Evolutionary conservation across 2,797 vertebrate genomes (phyloP).

Genomic region (Rhinogobio ventralis): DNA sequence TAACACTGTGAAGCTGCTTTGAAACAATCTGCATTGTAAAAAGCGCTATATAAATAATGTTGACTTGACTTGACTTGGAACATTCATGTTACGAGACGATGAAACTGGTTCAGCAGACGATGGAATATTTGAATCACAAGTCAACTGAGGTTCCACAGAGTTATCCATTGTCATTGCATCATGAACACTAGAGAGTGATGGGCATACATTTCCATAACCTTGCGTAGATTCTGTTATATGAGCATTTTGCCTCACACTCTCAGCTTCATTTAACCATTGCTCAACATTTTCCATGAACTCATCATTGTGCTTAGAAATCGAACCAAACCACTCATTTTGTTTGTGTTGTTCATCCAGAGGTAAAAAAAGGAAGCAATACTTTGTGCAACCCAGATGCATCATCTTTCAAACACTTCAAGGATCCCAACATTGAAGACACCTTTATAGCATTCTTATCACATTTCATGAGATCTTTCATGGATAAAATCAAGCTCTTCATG

Average conservation of each 20-base stretch:
- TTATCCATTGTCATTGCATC: neutral
- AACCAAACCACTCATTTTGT: neutral
- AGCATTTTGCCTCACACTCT: neutral
- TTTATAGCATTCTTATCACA: neutral
- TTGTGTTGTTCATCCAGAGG: neutral
- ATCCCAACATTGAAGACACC: neutral
- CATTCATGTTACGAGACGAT: neutral
- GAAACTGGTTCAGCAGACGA: neutral
- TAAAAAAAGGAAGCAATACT: neutral
- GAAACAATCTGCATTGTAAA: no score
- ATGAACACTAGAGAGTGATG: neutral
- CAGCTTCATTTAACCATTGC: neutral
- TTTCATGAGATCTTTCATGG: slow-evolving; percentile 7
- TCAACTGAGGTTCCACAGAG: neutral
- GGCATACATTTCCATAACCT: neutral
- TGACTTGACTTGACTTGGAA: no score
- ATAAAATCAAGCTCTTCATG: slow-evolving; percentile 16
- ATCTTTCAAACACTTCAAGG: neutral
- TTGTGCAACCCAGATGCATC: neutral
- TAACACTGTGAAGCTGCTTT: no score
- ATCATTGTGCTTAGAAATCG: neutral
- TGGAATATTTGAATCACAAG: neutral
- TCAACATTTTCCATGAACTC: neutral
- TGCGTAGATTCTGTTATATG: neutral
- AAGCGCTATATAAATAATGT: no score